A percentile compares a stretch with the other conserved stretches of the same genome.
Conservation (phyloP, 2,888 invertebrate genomes). For the Anorthoa munda region DNA sequence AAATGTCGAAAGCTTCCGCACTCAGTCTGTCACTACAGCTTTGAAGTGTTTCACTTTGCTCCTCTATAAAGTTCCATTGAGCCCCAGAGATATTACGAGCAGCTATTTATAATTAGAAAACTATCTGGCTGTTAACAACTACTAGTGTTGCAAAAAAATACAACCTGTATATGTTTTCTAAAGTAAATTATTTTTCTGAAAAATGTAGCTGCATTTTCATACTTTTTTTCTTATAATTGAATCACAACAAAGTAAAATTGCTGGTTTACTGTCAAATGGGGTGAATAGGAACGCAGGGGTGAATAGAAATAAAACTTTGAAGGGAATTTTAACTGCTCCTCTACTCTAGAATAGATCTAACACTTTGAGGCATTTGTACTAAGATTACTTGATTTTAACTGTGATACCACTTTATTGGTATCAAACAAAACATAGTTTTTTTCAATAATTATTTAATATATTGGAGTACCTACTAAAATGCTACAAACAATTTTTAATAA, state of each 20-base stretch:
- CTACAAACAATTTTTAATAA: too few relatives aligned
- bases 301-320: too few relatives aligned
- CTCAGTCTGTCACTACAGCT: constrained; percentile 38
- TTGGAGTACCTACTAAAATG: too few relatives aligned
- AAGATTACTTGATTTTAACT: too few relatives aligned
- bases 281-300: too few relatives aligned
- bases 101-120: constrained; percentile 26
- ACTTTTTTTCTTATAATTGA: background rate
- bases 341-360: too few relatives aligned
- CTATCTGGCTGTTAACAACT: background rate
- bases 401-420: too few relatives aligned
- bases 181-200: constrained; percentile 8
- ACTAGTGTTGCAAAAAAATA: constrained; percentile 1
- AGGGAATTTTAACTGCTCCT: too few relatives aligned
- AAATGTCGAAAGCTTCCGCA: constrained; percentile 54
- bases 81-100: constrained; percentile 14
- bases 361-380: too few relatives aligned
- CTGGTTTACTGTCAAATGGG: background rate
- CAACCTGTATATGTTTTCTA: background rate
- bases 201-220: constrained; percentile 25
- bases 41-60: constrained; percentile 51
- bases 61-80: constrained; percentile 38
- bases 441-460: too few relatives aligned
- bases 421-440: too few relatives aligned
- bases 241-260: constrained; percentile 10